These are phyloP conservation scores for Cancer borealis DNA, from an alignment of 2,888 invertebrate species.

Conservation along the genomic window DNA sequence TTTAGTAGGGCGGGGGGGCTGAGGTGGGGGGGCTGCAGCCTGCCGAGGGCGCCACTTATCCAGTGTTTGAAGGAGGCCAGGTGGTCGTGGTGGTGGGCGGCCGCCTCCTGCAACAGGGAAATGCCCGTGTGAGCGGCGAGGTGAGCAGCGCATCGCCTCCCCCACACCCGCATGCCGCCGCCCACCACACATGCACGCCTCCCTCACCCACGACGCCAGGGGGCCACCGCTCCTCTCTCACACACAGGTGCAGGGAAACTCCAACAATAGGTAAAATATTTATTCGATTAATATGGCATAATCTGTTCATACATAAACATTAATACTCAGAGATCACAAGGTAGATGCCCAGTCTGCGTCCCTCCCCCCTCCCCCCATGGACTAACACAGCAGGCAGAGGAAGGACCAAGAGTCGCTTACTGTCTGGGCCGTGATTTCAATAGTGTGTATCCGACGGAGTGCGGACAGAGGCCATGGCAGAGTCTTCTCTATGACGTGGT, in stretches of 20 bases:
- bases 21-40: slow-evolving; percentile 60
- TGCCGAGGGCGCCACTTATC: slow-evolving; percentile 72
- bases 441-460: neutral
- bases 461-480: neutral
- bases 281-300: slow-evolving; percentile 55
- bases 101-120: slow-evolving; percentile 70
- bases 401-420: neutral
- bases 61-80: slow-evolving; percentile 72
- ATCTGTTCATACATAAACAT: slow-evolving; percentile 33
- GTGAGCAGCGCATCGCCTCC: slow-evolving; percentile 61
- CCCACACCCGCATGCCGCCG: slow-evolving; percentile 58
- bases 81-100: slow-evolving; percentile 58
- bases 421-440: neutral
- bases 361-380: neutral
- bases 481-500: neutral
- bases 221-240: slow-evolving; percentile 10
- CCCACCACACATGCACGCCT: slow-evolving; percentile 47
- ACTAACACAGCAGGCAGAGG: neutral
- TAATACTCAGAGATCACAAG: slow-evolving; percentile 66
- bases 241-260: slow-evolving; percentile 26
- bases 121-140: slow-evolving; percentile 64
- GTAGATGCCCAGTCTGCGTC: no score
- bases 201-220: neutral
- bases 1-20: slow-evolving; percentile 69
- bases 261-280: slow-evolving; percentile 41